These are phyloP conservation scores for Epiblema foenella DNA, from an alignment of 2,888 invertebrate species.

Conservation along the genomic window DNA sequence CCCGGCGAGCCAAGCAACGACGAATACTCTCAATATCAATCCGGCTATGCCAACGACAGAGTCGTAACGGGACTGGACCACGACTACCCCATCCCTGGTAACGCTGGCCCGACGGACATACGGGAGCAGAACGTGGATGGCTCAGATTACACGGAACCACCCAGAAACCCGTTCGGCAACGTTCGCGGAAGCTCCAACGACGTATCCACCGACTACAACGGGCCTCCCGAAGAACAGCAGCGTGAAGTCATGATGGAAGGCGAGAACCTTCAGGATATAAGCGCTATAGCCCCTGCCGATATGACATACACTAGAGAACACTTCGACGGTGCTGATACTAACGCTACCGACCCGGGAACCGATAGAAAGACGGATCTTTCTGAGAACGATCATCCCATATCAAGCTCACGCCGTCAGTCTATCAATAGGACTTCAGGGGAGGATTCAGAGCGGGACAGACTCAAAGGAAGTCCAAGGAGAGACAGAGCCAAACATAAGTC, in stretches of 20 bases:
- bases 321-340: slow-evolving; percentile 77
- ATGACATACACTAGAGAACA: slow-evolving; percentile 76
- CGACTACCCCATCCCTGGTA: slow-evolving; percentile 63
- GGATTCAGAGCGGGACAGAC: slow-evolving; percentile 76
- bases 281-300: slow-evolving; percentile 68
- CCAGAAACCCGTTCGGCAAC: slow-evolving; percentile 63
- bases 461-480: slow-evolving; percentile 69
- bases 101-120: slow-evolving; percentile 66
- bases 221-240: slow-evolving; percentile 69
- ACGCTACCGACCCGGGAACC: slow-evolving; percentile 58
- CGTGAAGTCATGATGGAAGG: slow-evolving; percentile 86
- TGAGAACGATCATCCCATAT: slow-evolving; percentile 64
- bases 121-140: slow-evolving; percentile 78
- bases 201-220: slow-evolving; percentile 59
- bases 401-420: slow-evolving; percentile 66
- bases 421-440: slow-evolving; percentile 74
- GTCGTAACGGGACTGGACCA: slow-evolving; percentile 85
- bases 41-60: slow-evolving; percentile 74
- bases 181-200: slow-evolving; percentile 59
- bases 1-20: slow-evolving; percentile 86
- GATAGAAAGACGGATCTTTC: slow-evolving; percentile 64
- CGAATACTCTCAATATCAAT: slow-evolving; percentile 70
- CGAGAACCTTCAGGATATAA: slow-evolving; percentile 82
- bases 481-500: slow-evolving; percentile 69
- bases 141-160: slow-evolving; percentile 71